A percentile compares a stretch with the other conserved stretches of the same genome.
These are phyloP conservation scores for Casuarius casuarius DNA, from an alignment of 2,113 vertebrate species.

Conservation along the genomic window DNA sequence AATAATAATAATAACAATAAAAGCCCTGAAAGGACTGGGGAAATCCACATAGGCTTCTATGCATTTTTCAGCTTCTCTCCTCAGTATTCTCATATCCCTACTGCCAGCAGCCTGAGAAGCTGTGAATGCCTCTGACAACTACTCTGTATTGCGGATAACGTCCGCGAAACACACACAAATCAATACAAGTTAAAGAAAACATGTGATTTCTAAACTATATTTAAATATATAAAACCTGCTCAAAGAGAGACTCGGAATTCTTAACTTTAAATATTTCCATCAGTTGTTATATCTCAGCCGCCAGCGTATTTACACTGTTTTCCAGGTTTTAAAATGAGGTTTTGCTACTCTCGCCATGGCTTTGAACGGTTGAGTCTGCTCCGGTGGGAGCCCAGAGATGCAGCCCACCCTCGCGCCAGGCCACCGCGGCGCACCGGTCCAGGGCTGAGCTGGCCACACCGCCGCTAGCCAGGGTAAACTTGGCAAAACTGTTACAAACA, in stretches of 20 bases:
- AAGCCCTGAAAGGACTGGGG: not conserved
- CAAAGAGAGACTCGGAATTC: not conserved
- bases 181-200: not conserved
- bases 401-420: too few relatives aligned
- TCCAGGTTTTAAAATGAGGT: accelerated
- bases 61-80: not conserved
- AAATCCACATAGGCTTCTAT: not conserved
- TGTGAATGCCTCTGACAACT: not conserved
- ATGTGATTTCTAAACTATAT: not conserved
- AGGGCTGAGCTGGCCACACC: too few relatives aligned
- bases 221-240: not conserved
- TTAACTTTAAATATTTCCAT: not conserved
- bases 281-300: accelerated
- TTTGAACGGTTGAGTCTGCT: not conserved
- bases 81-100: not conserved
- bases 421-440: too few relatives aligned
- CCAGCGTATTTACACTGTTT: not conserved
- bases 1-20: not conserved
- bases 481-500: not conserved
- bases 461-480: too few relatives aligned
- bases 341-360: not conserved
- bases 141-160: not conserved
- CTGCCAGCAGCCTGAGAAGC: not conserved
- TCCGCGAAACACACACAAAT: not conserved
- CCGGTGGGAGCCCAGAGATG: too few relatives aligned